Evolutionary conservation across 1,140 invertebrate genomes (phyloP).

Genomic region (Caenorhabditis briggsae): DNA sequence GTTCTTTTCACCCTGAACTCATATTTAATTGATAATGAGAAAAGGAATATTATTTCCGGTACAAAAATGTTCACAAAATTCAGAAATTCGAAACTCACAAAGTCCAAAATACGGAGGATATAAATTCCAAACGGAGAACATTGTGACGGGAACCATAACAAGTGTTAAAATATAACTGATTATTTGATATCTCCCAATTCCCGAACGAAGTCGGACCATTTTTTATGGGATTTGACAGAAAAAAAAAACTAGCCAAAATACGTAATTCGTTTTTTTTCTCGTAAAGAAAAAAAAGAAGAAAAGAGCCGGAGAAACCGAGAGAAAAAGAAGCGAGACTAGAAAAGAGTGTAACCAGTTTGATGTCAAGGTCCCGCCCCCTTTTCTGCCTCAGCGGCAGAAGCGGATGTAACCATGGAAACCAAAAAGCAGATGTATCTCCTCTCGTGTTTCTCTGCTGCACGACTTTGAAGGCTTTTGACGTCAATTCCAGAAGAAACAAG

Average conservation of each 20-base stretch:
- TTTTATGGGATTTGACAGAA: not conserved
- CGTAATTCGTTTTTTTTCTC: constrained; percentile 8
- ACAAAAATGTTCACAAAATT: not conserved
- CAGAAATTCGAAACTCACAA: not conserved
- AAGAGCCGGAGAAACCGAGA: no score
- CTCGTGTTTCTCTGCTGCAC: not conserved
- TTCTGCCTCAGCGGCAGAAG: no score
- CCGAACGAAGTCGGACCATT: constrained; percentile 16
- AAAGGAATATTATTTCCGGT: no score
- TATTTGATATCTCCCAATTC: constrained; percentile 13
- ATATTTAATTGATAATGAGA: not conserved
- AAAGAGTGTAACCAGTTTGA: constrained; percentile 29
- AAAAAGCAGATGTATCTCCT: constrained; percentile 25
- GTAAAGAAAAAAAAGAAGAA: not conserved
- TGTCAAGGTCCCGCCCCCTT: constrained; percentile 5
- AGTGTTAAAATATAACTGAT: constrained; percentile 8
- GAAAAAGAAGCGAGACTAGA: no score
- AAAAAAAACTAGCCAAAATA: not conserved
- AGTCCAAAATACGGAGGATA: not conserved
- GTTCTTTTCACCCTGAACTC: not conserved
- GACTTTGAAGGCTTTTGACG: constrained; percentile 23
- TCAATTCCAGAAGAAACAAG: constrained; percentile 39
- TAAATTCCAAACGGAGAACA: not conserved
- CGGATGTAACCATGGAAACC: not conserved
- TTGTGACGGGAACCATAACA: constrained; percentile 11